Evolutionary conservation across 2,113 vertebrate species (phyloP).

Genomic region (Lepus europaeus): DNA sequence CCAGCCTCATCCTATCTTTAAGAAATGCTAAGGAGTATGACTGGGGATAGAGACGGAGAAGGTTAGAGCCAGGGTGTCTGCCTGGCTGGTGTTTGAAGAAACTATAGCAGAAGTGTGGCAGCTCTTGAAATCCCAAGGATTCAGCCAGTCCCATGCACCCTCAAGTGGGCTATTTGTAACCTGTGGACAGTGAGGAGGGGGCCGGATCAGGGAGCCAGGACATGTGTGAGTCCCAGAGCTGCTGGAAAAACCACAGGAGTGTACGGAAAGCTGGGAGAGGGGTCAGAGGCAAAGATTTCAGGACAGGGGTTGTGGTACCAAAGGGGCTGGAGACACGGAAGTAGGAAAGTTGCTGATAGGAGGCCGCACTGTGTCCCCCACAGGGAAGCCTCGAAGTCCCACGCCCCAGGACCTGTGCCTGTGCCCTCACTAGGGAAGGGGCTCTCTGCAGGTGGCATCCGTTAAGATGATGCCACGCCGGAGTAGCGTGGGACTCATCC

Average conservation of each 20-base stretch:
- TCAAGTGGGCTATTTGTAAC: not conserved
- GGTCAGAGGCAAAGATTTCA: not conserved
- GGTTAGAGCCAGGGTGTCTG: not conserved
- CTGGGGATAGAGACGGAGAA: too few species aligned
- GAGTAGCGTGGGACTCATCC: too few species aligned
- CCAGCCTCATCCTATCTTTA: not conserved
- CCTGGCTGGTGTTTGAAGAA: not conserved
- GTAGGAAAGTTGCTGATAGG: accelerated
- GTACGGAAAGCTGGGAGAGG: too few species aligned
- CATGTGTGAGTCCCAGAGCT: not conserved
- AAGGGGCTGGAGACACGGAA: not conserved
- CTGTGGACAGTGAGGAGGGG: not conserved
- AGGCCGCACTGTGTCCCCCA: accelerated
- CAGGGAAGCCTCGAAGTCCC: too few species aligned
- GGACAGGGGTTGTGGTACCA: accelerated
- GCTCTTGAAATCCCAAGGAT: not conserved
- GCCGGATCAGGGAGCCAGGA: not conserved
- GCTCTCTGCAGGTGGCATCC: accelerated
- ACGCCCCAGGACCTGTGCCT: accelerated
- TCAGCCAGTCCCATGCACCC: accelerated
- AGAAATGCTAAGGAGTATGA: not conserved
- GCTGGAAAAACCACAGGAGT: not conserved
- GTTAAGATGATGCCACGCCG: accelerated
- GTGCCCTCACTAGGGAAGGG: not conserved
- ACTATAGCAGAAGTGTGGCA: accelerated